These are phyloP conservation scores for Nasonia vitripennis DNA, from an alignment of 1,140 invertebrate species.

Conservation along the genomic window DNA sequence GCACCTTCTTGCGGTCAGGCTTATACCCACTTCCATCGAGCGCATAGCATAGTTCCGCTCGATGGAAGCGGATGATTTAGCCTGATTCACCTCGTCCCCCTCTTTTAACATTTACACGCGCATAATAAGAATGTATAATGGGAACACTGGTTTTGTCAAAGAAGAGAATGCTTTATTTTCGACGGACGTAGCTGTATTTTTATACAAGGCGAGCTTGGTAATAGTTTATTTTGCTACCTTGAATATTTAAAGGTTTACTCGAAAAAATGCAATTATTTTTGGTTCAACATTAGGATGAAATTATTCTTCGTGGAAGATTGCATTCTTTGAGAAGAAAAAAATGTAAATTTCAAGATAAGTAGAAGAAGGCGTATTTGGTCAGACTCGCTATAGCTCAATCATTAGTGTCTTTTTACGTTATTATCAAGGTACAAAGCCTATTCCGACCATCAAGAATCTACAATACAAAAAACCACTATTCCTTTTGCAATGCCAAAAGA, in stretches of 20 bases:
- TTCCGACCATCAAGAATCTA: too few species aligned
- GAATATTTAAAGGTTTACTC: too few species aligned
- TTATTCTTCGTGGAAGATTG: background rate
- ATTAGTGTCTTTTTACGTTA: background rate
- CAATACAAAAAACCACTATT: too few species aligned
- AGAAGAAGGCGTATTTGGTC: too few species aligned
- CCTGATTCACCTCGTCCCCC: slow-evolving; percentile 11
- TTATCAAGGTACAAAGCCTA: too few species aligned
- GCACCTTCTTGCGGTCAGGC: background rate
- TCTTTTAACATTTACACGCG: slow-evolving; percentile 2
- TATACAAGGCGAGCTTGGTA: background rate
- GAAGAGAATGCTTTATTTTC: background rate
- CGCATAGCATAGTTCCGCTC: background rate
- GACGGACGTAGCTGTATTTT: background rate
- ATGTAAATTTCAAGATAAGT: too few species aligned
- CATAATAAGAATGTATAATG: background rate
- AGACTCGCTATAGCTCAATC: too few species aligned
- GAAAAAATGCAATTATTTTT: background rate
- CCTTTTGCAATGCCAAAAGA: background rate
- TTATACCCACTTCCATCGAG: background rate
- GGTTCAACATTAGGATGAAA: background rate
- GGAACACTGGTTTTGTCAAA: background rate
- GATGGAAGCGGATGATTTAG: slow-evolving; percentile 11
- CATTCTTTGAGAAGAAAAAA: too few species aligned
- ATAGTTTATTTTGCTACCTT: too few species aligned